Base-by-base conservation (phyloP, 30 jellyfish, hydroid and myxozoan species). In the Phacellophora camtschatica region DNA sequence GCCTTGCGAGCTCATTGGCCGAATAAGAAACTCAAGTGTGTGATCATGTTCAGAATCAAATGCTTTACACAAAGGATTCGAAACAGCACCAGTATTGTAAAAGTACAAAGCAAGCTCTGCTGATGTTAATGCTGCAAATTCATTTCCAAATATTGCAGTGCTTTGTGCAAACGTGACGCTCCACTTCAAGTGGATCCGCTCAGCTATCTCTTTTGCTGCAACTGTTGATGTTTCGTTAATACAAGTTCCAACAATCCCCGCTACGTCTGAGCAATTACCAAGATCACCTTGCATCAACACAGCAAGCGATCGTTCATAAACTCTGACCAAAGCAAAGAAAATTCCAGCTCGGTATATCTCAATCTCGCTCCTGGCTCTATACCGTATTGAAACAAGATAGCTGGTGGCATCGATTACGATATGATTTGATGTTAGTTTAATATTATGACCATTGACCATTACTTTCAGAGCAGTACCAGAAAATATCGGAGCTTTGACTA, bases 41-140 rank as follows among this genome's bases (percentile, higher is more conserved):
- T 53, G 37, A 36, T 81, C 92, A 32, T 71, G 79, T 10, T 48
- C 30, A 0, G 66, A 22, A 25, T 57, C 51, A 37, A 81, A 81
- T 45, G 92, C 34, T 58, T 30, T 18, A 36, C 92, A 81, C 3
- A 81, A 54, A 1, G 84, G 84, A 31, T 66, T 51, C 3, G 92
- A 81, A 9, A 81, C 79, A n/a, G 84, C 92, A n/a, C 84, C 84
- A 20, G 92, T 66, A 22, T 66, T 39, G 1, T 81, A 70, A 10
- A 81, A 5, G 20, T 31, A 29, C 25, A 81, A 15, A 1, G 79
- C 85, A 56, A 41, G 66, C 36, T 81, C 92, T 8, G 84, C 84
- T 0, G 84, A 22, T 16, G 92, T 36, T 29, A 77, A 15, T 8
- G 61, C 2, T 3, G 43, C 12, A 1, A 42, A n/a, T 41, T 46